Conservation (phyloP, 2,113 vertebrate genomes). For the Thermophis baileyi region DNA sequence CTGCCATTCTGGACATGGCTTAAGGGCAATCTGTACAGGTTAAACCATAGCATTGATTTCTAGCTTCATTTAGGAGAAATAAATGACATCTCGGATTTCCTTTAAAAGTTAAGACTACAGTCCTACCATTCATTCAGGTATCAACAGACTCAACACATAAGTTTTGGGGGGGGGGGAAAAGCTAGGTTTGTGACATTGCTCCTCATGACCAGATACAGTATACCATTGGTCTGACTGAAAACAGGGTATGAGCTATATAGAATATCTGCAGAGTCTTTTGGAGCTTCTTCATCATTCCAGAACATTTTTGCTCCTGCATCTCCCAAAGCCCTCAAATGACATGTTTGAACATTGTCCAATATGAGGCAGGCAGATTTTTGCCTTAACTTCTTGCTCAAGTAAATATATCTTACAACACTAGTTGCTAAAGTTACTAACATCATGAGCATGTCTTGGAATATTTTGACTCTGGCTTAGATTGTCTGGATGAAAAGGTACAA, state of each 20-base stretch:
- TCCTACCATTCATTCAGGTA: not conserved
- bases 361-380: not conserved
- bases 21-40: not conserved
- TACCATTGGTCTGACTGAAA: not conserved
- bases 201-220: not conserved
- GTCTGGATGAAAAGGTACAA: not conserved
- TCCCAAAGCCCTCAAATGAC: not conserved
- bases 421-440: not conserved
- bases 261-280: not conserved
- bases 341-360: not conserved
- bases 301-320: not conserved
- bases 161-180: not conserved
- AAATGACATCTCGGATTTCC: not conserved
- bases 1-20: constrained; percentile 10
- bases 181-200: not conserved
- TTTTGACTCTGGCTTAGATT: not conserved
- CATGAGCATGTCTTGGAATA: not conserved
- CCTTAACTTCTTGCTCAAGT: not conserved
- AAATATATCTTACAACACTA: not conserved
- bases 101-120: not conserved
- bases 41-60: not conserved
- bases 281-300: not conserved
- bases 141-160: not conserved
- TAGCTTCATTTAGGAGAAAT: not conserved
- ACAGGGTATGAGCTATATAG: not conserved